These are phyloP conservation scores for Galeopterus variegatus DNA, from an alignment of 2,113 vertebrate genomes.

Conservation along the genomic window DNA sequence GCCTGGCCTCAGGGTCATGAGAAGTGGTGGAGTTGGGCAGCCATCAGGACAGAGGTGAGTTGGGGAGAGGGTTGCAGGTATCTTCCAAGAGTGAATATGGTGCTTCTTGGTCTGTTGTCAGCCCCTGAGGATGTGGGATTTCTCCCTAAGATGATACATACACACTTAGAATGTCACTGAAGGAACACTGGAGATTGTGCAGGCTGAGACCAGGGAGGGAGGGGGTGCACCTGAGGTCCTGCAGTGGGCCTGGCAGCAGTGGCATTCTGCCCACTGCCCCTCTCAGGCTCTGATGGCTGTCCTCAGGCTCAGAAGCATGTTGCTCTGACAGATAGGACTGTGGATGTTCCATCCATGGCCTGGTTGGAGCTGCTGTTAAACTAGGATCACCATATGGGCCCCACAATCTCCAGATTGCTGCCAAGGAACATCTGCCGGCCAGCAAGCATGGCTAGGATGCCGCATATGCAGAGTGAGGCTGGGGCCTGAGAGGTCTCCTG, in stretches of 20 bases:
- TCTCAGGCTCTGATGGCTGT: neutral
- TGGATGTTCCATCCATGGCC: neutral
- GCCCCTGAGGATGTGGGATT: neutral
- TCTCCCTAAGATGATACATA: neutral
- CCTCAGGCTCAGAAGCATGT: neutral
- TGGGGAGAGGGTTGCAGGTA: neutral
- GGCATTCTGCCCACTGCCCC: neutral
- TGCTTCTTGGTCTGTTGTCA: neutral
- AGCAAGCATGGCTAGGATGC: neutral
- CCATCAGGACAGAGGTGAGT: neutral
- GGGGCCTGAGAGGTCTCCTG: neutral
- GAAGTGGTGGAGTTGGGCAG: neutral
- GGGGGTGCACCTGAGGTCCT: neutral
- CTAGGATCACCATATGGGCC: constrained; percentile 74
- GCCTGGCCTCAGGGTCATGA: neutral
- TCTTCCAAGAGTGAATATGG: neutral
- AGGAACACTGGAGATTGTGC: neutral
- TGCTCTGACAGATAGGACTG: constrained; percentile 2
- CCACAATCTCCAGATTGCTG: neutral
- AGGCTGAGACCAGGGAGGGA: neutral
- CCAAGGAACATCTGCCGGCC: constrained; percentile 36
- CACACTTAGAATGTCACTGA: neutral
- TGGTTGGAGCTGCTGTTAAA: constrained; percentile 44
- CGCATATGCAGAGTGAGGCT: neutral
- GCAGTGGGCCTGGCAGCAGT: neutral